Base-by-base conservation (phyloP, 2,113 vertebrate genomes). In the Beaufortia kweichowensis region DNA sequence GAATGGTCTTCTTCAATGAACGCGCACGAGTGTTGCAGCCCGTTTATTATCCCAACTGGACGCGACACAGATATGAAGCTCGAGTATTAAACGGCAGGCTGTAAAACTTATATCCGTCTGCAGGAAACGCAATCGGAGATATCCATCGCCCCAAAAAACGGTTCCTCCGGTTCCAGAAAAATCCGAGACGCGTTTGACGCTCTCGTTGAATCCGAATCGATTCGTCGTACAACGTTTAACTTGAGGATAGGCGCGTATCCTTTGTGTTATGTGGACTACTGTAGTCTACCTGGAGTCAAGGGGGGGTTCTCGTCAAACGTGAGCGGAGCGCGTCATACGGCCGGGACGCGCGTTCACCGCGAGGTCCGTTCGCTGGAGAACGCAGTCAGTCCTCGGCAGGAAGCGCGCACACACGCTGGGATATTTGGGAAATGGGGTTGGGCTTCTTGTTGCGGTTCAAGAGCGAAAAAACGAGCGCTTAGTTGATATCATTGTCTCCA, bases 241-340 rank as follows among this genome's bases (percentile, higher is more conserved):
- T 76, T 46, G 35, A 46, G 74, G 28, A 31, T 46, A 80, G 59
- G 72, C 50, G 77, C 76, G 59, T 71, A 48, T 75, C 79, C 82
- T 91, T 91, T 89, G 90, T 90, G 88, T 91, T 88, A 89, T 90
- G 87, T 85, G 77, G 85, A 83, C 76, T 48, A 79, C 80, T 76
- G 73, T 70, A 76, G 65, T 15, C 57, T 64, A 74, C 19, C 35
- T 12, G 60, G 43, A 75, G 24, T 24, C 59, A 24, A 14, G 57
- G 53, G 17, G 61, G 56, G 78, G 67, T 77, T 80, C 79, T 80
- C 82, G 77, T 77, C 68, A 84, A 83, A 87, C 83, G 83, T 79
- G 82, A 80, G 83, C 71, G 60, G 62, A 33, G 69, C 26, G 23
- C 12, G 79, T 11, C 28, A 60, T 48, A 75, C 79, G 81, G 78